These are phyloP conservation scores for Nomada hirtipes DNA, from an alignment of 2,888 invertebrate genomes.

Conservation along the genomic window DNA sequence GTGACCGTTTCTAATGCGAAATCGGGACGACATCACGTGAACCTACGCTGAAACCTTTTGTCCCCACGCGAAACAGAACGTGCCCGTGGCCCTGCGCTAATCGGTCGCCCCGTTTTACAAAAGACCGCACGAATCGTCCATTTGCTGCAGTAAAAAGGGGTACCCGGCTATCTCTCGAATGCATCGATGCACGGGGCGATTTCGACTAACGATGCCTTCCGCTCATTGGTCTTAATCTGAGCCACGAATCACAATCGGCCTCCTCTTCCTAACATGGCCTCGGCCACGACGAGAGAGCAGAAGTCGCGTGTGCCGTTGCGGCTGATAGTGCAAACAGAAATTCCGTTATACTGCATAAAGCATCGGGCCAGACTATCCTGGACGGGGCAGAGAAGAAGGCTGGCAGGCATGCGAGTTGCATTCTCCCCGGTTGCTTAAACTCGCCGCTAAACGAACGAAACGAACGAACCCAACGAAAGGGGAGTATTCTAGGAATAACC, in stretches of 20 bases:
- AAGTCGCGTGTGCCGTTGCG: slow-evolving; percentile 69
- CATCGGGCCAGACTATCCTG: slow-evolving; percentile 59
- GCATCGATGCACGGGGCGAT: slow-evolving; percentile 63
- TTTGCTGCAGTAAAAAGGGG: slow-evolving; percentile 48
- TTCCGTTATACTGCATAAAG: slow-evolving; percentile 76
- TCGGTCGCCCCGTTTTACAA: slow-evolving; percentile 34
- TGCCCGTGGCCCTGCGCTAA: slow-evolving; percentile 22
- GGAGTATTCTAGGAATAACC: slow-evolving; percentile 51
- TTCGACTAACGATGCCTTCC: slow-evolving; percentile 67
- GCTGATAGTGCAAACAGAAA: slow-evolving; percentile 78
- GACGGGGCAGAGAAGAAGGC: slow-evolving; percentile 33
- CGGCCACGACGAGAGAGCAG: slow-evolving; percentile 42
- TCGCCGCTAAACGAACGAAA: slow-evolving; percentile 67
- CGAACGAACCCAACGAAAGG: slow-evolving; percentile 31
- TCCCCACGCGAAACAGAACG: not conserved
- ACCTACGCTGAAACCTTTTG: not conserved
- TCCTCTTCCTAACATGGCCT: slow-evolving; percentile 61
- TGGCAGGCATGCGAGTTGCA: slow-evolving; percentile 77
- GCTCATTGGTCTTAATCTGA: slow-evolving; percentile 65
- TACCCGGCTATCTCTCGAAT: slow-evolving; percentile 57
- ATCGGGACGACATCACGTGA: not conserved
- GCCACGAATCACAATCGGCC: slow-evolving; percentile 65
- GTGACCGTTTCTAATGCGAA: no score
- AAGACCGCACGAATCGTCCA: slow-evolving; percentile 44
- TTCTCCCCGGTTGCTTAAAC: slow-evolving; percentile 79